phyloP scores from a whole-genome alignment of 2,113 vertebrate genomes.

The Thinocorus orbignyianus region DNA sequence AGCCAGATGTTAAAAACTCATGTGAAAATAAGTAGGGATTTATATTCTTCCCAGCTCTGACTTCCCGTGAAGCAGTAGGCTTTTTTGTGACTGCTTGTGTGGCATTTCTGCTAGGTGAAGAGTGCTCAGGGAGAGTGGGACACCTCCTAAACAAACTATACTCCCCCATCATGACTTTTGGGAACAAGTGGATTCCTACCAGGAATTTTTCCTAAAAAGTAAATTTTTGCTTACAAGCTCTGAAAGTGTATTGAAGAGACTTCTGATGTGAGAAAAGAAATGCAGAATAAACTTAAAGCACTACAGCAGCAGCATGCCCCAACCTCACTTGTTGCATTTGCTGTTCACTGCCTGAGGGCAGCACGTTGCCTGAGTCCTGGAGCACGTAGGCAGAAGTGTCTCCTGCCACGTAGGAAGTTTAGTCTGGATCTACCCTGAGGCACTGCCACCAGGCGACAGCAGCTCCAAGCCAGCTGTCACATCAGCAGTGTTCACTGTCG shows the following conservation, averaged over 20 bases:
- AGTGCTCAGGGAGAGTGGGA: background rate
- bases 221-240: background rate
- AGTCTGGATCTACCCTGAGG: background rate
- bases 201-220: background rate
- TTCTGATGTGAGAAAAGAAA: background rate
- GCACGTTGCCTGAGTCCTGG: background rate
- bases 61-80: fast-evolving
- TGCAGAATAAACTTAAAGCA: background rate
- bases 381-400: background rate
- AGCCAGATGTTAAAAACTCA: background rate
- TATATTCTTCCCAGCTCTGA: background rate
- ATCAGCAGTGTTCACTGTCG: background rate
- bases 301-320: background rate
- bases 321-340: background rate
- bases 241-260: background rate
- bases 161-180: fast-evolving
- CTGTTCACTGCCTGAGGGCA: background rate
- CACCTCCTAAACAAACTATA: background rate
- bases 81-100: background rate
- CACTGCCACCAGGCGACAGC: background rate
- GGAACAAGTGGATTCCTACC: background rate
- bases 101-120: background rate
- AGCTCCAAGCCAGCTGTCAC: background rate
- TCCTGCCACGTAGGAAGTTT: background rate
- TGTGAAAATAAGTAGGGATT: background rate